These are phyloP conservation scores for Scelioninae gen. 1 DNA, from an alignment of 2,888 invertebrate genomes.

Conservation along the genomic window DNA sequence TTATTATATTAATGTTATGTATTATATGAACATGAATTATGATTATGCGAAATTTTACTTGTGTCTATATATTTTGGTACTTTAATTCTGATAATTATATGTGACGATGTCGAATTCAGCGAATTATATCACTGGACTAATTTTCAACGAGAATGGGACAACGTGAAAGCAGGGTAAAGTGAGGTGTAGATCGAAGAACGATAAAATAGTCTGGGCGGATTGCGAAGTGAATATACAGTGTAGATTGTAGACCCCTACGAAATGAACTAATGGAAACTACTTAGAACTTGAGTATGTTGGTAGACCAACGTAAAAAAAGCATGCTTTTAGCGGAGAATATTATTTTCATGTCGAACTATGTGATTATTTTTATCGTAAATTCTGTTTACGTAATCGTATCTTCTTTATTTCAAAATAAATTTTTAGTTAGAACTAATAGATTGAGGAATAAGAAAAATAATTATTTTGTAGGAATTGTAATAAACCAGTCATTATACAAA, in stretches of 20 bases:
- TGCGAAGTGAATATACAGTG: constrained; percentile 21
- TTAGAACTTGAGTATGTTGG: constrained; percentile 29
- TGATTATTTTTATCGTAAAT: too few relatives aligned
- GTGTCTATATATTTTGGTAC: constrained; percentile 1
- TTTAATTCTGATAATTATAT: constrained; percentile 14
- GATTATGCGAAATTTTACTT: constrained; percentile 3
- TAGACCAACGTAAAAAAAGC: background rate
- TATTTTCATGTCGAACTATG: background rate
- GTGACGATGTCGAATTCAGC: constrained; percentile 15
- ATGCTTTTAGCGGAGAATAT: constrained; percentile 8
- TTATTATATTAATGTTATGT: background rate
- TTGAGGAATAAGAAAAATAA: too few relatives aligned
- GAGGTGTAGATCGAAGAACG: constrained; percentile 35
- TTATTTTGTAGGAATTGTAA: too few relatives aligned
- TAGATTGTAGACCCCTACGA: constrained; percentile 22
- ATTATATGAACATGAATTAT: constrained; percentile 1
- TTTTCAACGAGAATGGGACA: constrained; percentile 14
- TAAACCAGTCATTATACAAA: too few relatives aligned
- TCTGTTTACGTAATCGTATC: too few relatives aligned
- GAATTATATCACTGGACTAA: constrained; percentile 15
- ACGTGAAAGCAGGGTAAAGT: background rate
- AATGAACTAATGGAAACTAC: constrained; percentile 42
- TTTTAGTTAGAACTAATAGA: too few relatives aligned
- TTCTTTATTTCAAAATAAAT: too few relatives aligned
- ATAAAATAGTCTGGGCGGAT: constrained; percentile 32